Evolutionary conservation across 2,797 vertebrate genomes (phyloP), one percentile per base, ranked within the genome.

Genomic region (Pogoniulus pusillus): DNA sequence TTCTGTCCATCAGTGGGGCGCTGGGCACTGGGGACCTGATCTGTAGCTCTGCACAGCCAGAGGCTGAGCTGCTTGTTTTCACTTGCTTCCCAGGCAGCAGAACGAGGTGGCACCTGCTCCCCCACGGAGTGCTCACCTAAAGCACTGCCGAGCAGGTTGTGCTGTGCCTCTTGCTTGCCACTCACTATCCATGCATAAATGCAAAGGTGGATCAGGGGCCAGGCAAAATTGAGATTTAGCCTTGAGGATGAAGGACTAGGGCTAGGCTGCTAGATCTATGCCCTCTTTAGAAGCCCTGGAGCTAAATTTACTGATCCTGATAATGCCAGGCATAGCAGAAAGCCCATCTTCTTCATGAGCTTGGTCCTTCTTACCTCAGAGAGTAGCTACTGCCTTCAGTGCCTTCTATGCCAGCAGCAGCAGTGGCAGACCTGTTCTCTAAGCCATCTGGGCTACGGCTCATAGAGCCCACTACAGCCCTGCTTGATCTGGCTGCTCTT

Each of bases 51-150:
- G 18, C 35, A 77, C 70, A 91, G 82, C 87, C 91, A 51, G 16
- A 82, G 70, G 66, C 92, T 87, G 85, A 77, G 55, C 45, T 72
- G 73, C 66, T 60, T 63, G 26, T 65, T 85, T 81, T 47, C 59
- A 22, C 82, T 65, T 68, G n/a, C 66, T 90, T 81, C 65, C 30
- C 62, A 51, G 43, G 10, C 72, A 66, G 75, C 35, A 65, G 79
- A 64, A 34, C 0, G 7, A 54, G 85, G 71, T 13, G 64, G 81
- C 88, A 91, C 69, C 83, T 83, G 80, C 5, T 4, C 12, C 85
- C 58, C 6, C 0, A 4, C 0, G 0, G 49, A 90, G 26, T 0
- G 0, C 35, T 35, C 22, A 4, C 2, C 2, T 17, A 35, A 6
- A 26, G 68, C 71, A 32, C 6, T 0, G 0, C 66, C 29, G 54